These are phyloP conservation scores for Cantharis flavilabris DNA, from an alignment of 2,888 invertebrate genomes.

Conservation along the genomic window DNA sequence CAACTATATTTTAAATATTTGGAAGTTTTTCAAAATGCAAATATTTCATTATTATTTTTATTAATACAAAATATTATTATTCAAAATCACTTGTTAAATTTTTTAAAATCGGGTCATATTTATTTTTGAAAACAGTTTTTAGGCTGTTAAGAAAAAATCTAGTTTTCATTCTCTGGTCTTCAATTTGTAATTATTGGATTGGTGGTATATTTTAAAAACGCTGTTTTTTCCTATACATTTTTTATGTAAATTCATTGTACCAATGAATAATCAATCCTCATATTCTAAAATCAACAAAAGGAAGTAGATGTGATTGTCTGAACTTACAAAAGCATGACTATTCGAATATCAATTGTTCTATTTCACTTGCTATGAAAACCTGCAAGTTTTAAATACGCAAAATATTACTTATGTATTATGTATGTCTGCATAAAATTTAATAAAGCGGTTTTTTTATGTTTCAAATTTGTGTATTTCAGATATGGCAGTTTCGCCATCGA, in stretches of 20 bases:
- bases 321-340: neutral
- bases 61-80: too few species aligned
- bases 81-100: too few species aligned
- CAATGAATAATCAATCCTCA: neutral
- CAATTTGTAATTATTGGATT: neutral
- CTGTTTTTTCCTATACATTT: neutral
- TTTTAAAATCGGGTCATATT: too few species aligned
- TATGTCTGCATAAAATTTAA: neutral
- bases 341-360: neutral
- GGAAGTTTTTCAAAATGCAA: too few species aligned
- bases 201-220: too few species aligned
- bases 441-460: neutral
- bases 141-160: too few species aligned
- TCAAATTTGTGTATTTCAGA: slow-evolving; percentile 40
- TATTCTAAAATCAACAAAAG: neutral
- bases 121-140: too few species aligned
- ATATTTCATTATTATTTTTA: too few species aligned
- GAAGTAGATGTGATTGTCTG: neutral
- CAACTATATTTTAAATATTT: too few species aligned
- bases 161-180: too few species aligned
- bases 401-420: neutral
- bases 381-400: neutral
- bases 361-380: neutral
- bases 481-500: slow-evolving; percentile 58
- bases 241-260: neutral